phyloP scores from a whole-genome alignment of 2,113 vertebrate genomes.

The Turnix velox region DNA sequence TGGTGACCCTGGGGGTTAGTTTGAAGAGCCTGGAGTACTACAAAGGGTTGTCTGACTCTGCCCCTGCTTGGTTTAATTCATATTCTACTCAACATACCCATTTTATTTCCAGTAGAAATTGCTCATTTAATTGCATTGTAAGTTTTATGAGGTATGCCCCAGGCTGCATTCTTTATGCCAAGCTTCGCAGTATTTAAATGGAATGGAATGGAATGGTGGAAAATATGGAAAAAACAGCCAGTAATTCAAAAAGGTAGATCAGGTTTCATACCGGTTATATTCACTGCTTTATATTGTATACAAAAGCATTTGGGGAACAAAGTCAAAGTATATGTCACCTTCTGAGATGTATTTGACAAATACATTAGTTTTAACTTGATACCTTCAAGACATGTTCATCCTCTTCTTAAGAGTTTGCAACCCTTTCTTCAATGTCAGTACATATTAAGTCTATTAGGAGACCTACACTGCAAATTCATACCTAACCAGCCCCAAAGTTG shows the following conservation, averaged over 20 bases:
- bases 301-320: background rate
- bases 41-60: slow-evolving; percentile 25
- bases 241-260: slow-evolving; percentile 65
- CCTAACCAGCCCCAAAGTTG: background rate
- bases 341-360: background rate
- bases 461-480: background rate
- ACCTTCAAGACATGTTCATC: background rate
- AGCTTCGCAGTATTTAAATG: slow-evolving; percentile 75
- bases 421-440: background rate
- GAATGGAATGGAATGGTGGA: slow-evolving; percentile 37
- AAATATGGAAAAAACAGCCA: background rate
- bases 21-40: slow-evolving; percentile 31
- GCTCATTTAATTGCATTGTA: slow-evolving; percentile 82
- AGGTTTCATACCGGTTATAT: slow-evolving; percentile 53
- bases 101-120: slow-evolving; percentile 82
- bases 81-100: slow-evolving; percentile 70
- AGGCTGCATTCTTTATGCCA: slow-evolving; percentile 77
- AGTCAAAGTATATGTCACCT: background rate
- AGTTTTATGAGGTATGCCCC: slow-evolving; percentile 79
- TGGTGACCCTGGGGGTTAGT: slow-evolving; percentile 34
- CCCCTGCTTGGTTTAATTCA: slow-evolving; percentile 72
- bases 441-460: background rate
- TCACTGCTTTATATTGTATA: slow-evolving; percentile 52
- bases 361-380: background rate
- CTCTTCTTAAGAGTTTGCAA: background rate